Evolutionary conservation across 1,140 invertebrate genomes (phyloP).

Genomic region (Schlechtendalia chinensis): DNA sequence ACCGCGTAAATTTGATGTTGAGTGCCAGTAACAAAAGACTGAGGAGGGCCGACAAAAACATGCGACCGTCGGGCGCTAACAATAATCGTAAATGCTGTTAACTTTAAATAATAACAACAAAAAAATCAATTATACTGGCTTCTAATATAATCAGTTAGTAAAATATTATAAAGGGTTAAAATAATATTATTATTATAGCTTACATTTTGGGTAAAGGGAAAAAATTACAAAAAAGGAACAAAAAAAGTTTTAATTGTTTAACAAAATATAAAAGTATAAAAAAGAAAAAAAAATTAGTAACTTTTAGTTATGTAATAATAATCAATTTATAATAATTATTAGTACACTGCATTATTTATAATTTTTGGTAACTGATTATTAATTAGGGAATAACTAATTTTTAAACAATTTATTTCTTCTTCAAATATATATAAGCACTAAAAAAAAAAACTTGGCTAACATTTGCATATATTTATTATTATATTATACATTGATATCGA

Average conservation of each 20-base stretch:
- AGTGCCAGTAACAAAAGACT: constrained; percentile 64
- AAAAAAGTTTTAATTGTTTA: constrained; percentile 28
- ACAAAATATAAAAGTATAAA: constrained; percentile 39
- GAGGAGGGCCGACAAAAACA: constrained; percentile 64
- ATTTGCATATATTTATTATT: background rate
- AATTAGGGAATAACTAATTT: constrained; percentile 22
- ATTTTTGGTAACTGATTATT: constrained; percentile 43
- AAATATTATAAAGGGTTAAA: constrained; percentile 30
- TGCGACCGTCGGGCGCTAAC: constrained; percentile 66
- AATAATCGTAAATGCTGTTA: constrained; percentile 72
- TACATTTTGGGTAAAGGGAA: constrained; percentile 36
- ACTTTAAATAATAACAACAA: background rate
- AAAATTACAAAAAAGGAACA: constrained; percentile 16
- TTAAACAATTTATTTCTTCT: constrained; percentile 37
- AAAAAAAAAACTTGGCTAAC: no score
- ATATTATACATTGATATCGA: no score
- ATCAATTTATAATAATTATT: constrained; percentile 15
- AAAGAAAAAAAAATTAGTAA: constrained; percentile 29
- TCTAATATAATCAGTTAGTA: constrained; percentile 45
- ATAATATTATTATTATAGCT: constrained; percentile 42
- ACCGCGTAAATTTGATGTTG: constrained; percentile 65
- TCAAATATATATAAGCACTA: background rate
- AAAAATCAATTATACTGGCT: constrained; percentile 40
- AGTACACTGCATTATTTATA: constrained; percentile 27
- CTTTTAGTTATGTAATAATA: constrained; percentile 34